Conservation (phyloP, 2,797 vertebrate species). For the Phyllotis vaccarum region DNA sequence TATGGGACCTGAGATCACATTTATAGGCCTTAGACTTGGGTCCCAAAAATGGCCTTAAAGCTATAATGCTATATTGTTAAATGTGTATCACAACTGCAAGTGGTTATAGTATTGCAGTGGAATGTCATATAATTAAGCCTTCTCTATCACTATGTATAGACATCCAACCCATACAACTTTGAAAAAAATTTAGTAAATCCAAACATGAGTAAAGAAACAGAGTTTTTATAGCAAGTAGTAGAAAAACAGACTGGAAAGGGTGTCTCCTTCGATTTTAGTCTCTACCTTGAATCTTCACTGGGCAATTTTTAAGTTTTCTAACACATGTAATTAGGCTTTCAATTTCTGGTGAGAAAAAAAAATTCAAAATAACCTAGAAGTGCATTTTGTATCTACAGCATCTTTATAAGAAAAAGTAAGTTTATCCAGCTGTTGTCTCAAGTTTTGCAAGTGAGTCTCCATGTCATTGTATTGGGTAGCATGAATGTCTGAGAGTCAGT, state of each 20-base stretch:
- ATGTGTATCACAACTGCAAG: neutral
- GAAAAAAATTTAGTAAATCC: neutral
- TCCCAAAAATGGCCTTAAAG: neutral
- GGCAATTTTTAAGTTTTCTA: neutral
- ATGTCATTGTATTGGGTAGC: neutral
- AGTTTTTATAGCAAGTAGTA: neutral
- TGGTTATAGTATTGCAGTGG: neutral
- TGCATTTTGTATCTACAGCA: neutral
- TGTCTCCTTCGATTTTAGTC: neutral
- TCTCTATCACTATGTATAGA: neutral
- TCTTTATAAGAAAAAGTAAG: neutral
- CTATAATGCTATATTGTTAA: neutral
- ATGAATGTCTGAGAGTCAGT: neutral
- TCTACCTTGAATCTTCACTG: neutral
- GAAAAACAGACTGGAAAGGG: accelerated
- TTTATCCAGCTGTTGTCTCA: neutral
- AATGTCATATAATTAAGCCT: neutral
- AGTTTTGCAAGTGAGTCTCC: neutral
- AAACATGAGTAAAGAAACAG: neutral
- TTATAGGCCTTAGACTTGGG: neutral
- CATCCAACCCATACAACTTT: neutral
- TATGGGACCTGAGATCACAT: neutral
- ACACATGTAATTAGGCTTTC: neutral
- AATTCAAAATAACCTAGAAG: neutral
- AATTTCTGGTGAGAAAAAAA: neutral